Evolutionary conservation across 2,888 invertebrate species (phyloP), one percentile per base, ranked within the genome.

Genomic region (Meteorus cinctellus): DNA sequence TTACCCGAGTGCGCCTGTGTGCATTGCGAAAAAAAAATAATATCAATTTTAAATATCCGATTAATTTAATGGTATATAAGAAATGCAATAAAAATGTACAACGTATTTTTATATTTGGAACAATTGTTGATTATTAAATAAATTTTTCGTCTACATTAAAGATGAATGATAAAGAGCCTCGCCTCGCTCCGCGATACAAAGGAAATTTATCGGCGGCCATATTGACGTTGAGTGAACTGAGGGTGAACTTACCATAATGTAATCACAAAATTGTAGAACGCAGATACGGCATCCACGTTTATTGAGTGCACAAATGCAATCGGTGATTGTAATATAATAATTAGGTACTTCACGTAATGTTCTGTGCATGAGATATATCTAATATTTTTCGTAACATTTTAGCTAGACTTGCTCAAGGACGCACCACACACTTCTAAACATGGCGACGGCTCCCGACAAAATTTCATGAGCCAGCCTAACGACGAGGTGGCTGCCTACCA

Each of bases 261-360:
- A 92, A 93, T 93, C 93, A 92, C 91, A 91, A 92, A 91, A 91
- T 92, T 92, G 91, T 90, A 90, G 88, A 88, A 90, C 90, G 90
- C 89, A 90, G 89, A 85, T 86, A 86, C 88, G 90, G 90, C 93
- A 93, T 93, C 93, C 91, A 90, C 85, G 84, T 81, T 82, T 88
- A 89, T 90, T 89, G 91, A 90, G 87, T 87, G 86, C 87, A 90
- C 89, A 86, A 87, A 80, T 87, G 88, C 88, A 82, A 89, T 88
- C 84, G 88, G 88, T 87, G 86, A 85, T 87, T 85, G 86, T 88
- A 87, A 86, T 90, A 87, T 87, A 87, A 90, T 85, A 90, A 90
- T 90, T 91, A 89, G 91, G 87, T 91, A 91, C 89, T 90, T 90
- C 91, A 91, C 91, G 91, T 91, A 90, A 91, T 87, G 86, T 87